Evolutionary conservation across 2,888 invertebrate genomes (phyloP).

Genomic region (Zaprionus bogoriensis): DNA sequence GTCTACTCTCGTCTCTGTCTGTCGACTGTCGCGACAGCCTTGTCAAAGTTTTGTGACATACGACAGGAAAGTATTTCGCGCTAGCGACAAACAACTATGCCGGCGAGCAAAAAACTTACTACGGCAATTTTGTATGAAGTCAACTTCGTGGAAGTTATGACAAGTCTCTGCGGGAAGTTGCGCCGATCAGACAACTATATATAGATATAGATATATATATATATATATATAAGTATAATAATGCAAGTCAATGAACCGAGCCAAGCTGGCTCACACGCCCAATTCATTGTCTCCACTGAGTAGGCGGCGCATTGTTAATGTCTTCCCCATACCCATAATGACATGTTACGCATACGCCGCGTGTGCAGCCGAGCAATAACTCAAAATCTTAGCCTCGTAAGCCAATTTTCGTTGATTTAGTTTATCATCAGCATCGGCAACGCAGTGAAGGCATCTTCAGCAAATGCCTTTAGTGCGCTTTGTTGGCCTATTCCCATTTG

Average conservation of each 20-base stretch:
- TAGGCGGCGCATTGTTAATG: constrained; percentile 12
- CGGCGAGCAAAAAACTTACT: constrained; percentile 50
- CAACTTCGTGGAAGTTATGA: constrained; percentile 11
- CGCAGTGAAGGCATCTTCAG: no score
- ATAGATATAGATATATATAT: not conserved
- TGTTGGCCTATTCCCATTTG: constrained; percentile 61
- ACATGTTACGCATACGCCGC: constrained; percentile 58
- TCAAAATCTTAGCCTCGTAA: constrained; percentile 66
- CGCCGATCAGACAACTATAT: no score
- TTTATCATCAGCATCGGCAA: constrained; percentile 64
- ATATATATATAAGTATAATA: not conserved
- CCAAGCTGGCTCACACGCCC: not conserved
- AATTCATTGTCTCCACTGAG: not conserved
- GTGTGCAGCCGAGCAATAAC: constrained; percentile 53
- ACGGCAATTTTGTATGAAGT: constrained; percentile 55
- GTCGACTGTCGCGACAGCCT: no score
- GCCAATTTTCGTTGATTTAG: constrained; percentile 74
- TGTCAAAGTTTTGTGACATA: constrained; percentile 48
- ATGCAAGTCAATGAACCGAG: not conserved
- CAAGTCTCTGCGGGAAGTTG: not conserved
- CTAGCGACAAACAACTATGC: constrained; percentile 58
- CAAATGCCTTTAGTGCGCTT: constrained; percentile 52
- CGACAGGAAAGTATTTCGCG: constrained; percentile 32
- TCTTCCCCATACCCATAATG: constrained; percentile 42
- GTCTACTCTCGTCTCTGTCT: not conserved